These are phyloP conservation scores for Hyppa rectilinea DNA, from an alignment of 2,888 invertebrate genomes.

Conservation along the genomic window DNA sequence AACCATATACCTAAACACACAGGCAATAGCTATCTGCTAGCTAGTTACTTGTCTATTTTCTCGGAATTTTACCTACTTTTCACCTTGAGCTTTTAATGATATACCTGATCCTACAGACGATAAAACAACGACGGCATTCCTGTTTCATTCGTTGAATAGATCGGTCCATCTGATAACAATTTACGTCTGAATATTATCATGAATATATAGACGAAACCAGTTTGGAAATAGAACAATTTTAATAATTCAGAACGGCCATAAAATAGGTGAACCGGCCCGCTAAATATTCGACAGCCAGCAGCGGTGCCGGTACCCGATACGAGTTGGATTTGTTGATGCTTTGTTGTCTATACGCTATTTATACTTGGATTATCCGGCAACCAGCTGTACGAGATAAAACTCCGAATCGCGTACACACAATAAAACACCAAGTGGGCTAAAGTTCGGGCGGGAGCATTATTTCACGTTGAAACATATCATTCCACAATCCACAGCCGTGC, in stretches of 20 bases:
- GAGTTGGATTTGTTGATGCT: slow-evolving; percentile 72
- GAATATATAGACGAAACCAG: slow-evolving; percentile 42
- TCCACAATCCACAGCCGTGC: slow-evolving; percentile 82
- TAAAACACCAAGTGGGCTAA: slow-evolving; percentile 83
- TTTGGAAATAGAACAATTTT: slow-evolving; percentile 70
- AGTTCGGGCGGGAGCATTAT: slow-evolving; percentile 82
- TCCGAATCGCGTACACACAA: slow-evolving; percentile 82
- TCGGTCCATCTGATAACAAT: slow-evolving; percentile 44
- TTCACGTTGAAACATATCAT: slow-evolving; percentile 84
- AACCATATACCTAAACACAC: slow-evolving; percentile 22
- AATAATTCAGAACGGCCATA: slow-evolving; percentile 68
- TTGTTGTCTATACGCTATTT: slow-evolving; percentile 87
- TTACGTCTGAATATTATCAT: slow-evolving; percentile 38
- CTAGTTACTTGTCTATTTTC: slow-evolving; percentile 19
- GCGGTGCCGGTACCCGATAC: slow-evolving; percentile 68
- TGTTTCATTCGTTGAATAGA: slow-evolving; percentile 34
- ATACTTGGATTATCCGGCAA: slow-evolving; percentile 86
- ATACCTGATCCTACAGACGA: slow-evolving; percentile 31
- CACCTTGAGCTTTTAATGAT: slow-evolving; percentile 50
- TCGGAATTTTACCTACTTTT: slow-evolving; percentile 40
- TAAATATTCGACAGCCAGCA: slow-evolving; percentile 69
- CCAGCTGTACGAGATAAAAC: slow-evolving; percentile 87
- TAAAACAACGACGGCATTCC: slow-evolving; percentile 34
- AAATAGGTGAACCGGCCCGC: slow-evolving; percentile 61
- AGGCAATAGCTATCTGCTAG: slow-evolving; percentile 13